Evolutionary conservation across 2,113 vertebrate species (phyloP), one percentile per base, ranked within the genome.

Genomic region (Microcebus griseorufus): DNA sequence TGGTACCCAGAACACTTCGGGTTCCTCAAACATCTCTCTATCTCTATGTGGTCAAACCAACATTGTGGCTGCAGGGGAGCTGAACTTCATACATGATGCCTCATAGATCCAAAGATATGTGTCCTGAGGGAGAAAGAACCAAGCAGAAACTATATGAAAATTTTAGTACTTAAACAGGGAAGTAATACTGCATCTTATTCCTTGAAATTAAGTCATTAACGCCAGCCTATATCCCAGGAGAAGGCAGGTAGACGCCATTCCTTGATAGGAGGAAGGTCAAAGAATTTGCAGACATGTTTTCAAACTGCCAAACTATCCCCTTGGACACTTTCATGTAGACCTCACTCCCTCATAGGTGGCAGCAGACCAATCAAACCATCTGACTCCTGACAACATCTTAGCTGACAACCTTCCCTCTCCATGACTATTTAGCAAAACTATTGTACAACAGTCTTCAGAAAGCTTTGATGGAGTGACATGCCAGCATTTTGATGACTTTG

Each of bases 201-300:
- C 22, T 75, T 75, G 89, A 65, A 93, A 93, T 9, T 9, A 76
- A 90, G 60, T 85, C 48, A 39, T 34, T 85, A 89, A 60, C 65
- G 6, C 55, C 51, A 84, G n/a, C 12, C 58, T 67, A 20, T 55
- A 82, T 80, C 58, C 39, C 25, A 81, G 51, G 48, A 34, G 51
- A 86, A 73, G 23, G n/a, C 29, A 73, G 25, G 42, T 55, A 86
- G 64, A 48, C 14, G 27, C 20, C 14, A 55, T 45, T 48, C 51
- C 55, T 90, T 48, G 13, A 45, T 9, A 9, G 10, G 27, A 94
- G 18, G 45, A 92, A 16, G 27, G 29, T 69, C 81, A 69, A 79
- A 88, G 16, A 92, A 79, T 94, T 87, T 84, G 5, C 20, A 39
- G 64, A 32, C 45, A 53, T 64, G 34, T 72, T 94, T 95, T 94